These are phyloP conservation scores for Desmophyllum pertusum DNA, from an alignment of 92 coral and sea anemone species.

Conservation along the genomic window DNA sequence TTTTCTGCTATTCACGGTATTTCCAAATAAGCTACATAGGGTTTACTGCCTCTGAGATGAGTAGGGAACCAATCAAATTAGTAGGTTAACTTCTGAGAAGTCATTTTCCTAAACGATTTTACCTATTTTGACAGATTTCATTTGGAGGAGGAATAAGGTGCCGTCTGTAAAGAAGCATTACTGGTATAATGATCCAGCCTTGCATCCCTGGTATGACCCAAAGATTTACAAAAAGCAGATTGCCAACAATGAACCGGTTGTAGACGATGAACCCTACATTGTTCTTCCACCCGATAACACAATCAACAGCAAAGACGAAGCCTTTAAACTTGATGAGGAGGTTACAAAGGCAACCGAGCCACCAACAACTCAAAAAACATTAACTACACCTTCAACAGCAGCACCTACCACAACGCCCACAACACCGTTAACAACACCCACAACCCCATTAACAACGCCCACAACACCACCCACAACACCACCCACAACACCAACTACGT, in stretches of 20 bases:
- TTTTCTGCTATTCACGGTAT: no score
- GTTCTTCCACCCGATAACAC: conserved; percentile 66
- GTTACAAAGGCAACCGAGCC: conserved; percentile 5
- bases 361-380: not conserved
- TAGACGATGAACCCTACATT: conserved; percentile 59
- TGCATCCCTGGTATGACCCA: conserved; percentile 26
- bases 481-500: not conserved
- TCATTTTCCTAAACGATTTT: not conserved
- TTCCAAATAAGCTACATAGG: no score
- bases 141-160: conserved; percentile 1
- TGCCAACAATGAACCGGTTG: conserved; percentile 36
- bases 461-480: conserved; percentile 25
- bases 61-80: no score
- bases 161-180: not conserved
- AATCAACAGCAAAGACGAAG: conserved; percentile 36
- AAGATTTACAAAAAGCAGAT: conserved; percentile 32
- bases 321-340: conserved; percentile 39
- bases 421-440: conserved; percentile 20
- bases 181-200: not conserved
- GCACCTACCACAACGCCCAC: not conserved
- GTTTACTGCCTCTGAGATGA: no score
- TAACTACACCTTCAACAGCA: conserved; percentile 15
- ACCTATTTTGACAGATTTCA: not conserved
- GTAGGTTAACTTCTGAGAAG: not conserved
- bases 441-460: conserved; percentile 17